phyloP scores from a whole-genome alignment of 2,113 vertebrate species.

The Henicopernis longicauda region DNA sequence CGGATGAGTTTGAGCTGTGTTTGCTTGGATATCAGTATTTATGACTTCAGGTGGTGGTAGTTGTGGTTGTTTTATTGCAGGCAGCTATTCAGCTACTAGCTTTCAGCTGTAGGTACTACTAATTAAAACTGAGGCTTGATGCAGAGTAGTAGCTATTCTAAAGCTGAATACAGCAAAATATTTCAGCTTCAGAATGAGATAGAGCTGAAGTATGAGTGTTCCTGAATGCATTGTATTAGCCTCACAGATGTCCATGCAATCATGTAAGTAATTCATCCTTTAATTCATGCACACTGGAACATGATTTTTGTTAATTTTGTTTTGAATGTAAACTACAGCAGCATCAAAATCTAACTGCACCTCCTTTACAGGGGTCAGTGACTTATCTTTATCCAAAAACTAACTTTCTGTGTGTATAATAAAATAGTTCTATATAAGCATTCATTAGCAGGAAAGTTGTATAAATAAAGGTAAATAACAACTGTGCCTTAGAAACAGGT shows the following conservation, averaged over 20 bases:
- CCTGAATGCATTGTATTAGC: not conserved
- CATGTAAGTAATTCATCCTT: not conserved
- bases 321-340: not conserved
- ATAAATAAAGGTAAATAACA: not conserved
- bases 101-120: not conserved
- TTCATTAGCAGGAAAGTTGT: not conserved
- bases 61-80: not conserved
- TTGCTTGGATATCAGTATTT: not conserved
- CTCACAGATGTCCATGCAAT: not conserved
- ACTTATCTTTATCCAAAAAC: not conserved
- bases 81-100: not conserved
- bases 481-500: not conserved
- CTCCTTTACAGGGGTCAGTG: not conserved
- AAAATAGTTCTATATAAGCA: not conserved
- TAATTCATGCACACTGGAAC: not conserved
- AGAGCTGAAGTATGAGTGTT: not conserved
- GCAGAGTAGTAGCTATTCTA: not conserved
- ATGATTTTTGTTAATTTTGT: not conserved
- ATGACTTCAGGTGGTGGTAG: not conserved
- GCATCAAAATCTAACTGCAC: not conserved
- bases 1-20: not conserved
- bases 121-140: not conserved
- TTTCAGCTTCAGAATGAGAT: not conserved
- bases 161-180: not conserved
- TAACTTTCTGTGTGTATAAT: not conserved